phyloP scores from a whole-genome alignment of 2,888 invertebrate genomes.

The Camptogramma bilineatum region DNA sequence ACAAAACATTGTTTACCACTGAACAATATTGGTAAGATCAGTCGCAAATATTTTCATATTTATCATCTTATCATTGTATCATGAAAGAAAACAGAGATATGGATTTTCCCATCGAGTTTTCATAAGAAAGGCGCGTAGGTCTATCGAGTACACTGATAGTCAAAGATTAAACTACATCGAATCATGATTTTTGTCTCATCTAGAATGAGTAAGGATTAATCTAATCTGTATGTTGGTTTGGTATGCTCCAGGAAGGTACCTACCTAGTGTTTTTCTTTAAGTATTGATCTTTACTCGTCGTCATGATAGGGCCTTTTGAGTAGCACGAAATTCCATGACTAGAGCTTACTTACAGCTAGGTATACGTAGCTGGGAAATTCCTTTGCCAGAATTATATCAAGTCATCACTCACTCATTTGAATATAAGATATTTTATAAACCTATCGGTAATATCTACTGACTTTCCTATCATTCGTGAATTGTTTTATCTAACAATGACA shows the following conservation, averaged over 20 bases:
- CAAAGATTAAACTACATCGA: background rate
- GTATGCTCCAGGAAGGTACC: no score
- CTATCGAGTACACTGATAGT: background rate
- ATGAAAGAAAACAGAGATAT: conserved; percentile 23
- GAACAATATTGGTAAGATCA: conserved; percentile 24
- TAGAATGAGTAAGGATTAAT: background rate
- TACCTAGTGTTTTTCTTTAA: background rate
- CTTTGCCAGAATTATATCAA: no score
- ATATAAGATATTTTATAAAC: no score
- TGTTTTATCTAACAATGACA: no score
- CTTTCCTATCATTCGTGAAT: no score
- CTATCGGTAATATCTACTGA: no score
- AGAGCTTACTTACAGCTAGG: no score
- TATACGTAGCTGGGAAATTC: no score
- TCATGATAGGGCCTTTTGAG: no score
- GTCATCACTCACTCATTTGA: no score
- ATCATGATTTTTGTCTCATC: background rate
- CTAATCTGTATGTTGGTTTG: background rate
- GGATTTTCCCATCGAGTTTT: background rate
- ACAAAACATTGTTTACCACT: conserved; percentile 32
- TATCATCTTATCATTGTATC: conserved; percentile 37
- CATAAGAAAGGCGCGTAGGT: background rate
- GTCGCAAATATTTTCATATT: conserved; percentile 22
- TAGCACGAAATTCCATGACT: no score
- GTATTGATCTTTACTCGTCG: background rate